Conservation (phyloP, 2,888 invertebrate genomes). For the Leptopilina drosophilae region DNA sequence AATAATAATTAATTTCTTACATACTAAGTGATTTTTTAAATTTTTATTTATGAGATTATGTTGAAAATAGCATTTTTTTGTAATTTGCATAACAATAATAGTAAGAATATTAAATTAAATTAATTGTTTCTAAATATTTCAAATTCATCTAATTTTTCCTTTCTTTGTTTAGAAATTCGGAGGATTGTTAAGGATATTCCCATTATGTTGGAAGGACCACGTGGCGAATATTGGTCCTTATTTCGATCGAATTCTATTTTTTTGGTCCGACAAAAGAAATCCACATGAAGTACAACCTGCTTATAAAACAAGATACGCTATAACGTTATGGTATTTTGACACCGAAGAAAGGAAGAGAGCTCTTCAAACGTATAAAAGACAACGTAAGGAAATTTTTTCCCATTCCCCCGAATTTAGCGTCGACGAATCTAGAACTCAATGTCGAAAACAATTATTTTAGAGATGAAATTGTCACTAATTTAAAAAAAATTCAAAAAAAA, state of each 20-base stretch:
- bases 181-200: constrained; percentile 94
- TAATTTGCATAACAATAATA: too few species aligned
- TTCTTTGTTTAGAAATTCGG: constrained; percentile 80
- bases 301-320: constrained; percentile 91
- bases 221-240: constrained; percentile 95
- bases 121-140: not conserved
- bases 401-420: too few species aligned
- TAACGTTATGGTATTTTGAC: constrained; percentile 95
- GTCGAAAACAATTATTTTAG: too few species aligned
- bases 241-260: constrained; percentile 95
- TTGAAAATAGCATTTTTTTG: too few species aligned
- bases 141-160: constrained; percentile 11
- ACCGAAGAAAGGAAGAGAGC: constrained; percentile 89
- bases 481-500: too few species aligned
- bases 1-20: too few species aligned
- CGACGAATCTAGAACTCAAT: too few species aligned
- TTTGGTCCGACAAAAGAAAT: constrained; percentile 98
- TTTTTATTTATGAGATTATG: too few species aligned
- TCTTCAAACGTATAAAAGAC: constrained; percentile 80
- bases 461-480: too few species aligned
- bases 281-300: constrained; percentile 98
- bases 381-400: constrained; percentile 74
- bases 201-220: constrained; percentile 88
- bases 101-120: too few species aligned
- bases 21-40: too few species aligned